Percentiles rank a stretch among this genome's conserved stretches.
These are phyloP conservation scores for Candoia aspera DNA, from an alignment of 2,113 vertebrate species.

Conservation along the genomic window DNA sequence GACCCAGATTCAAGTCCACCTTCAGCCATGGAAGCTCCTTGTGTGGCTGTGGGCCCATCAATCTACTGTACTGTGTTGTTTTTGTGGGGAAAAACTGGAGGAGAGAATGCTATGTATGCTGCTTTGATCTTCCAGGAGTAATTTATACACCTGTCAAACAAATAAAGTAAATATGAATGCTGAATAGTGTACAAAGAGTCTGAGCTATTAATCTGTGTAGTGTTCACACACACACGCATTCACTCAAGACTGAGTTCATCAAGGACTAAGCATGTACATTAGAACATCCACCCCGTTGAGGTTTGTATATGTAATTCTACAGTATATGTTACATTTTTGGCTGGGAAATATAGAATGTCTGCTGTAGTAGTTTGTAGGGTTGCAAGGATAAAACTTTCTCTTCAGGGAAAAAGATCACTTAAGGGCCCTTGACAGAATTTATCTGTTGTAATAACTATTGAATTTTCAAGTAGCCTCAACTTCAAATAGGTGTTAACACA, in stretches of 20 bases:
- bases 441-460: conserved; percentile 63
- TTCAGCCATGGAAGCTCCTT: not conserved
- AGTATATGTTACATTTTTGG: not conserved
- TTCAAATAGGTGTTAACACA: conserved; percentile 66
- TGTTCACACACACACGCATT: not conserved
- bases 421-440: conserved; percentile 46
- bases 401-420: conserved; percentile 37
- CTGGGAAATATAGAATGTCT: not conserved
- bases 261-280: not conserved
- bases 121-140: not conserved
- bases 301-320: not conserved
- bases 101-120: not conserved
- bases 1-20: not conserved
- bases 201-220: not conserved
- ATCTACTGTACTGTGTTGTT: not conserved
- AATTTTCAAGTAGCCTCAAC: conserved; percentile 71
- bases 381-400: conserved; percentile 30
- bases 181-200: not conserved
- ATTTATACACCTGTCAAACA: not conserved
- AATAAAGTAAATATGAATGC: not conserved
- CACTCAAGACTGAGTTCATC: not conserved
- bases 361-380: conserved; percentile 19
- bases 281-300: not conserved
- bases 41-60: not conserved
- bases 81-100: not conserved